A percentile compares a stretch with the other conserved stretches of the same genome.
phyloP scores from a whole-genome alignment of 2,113 vertebrate species.

The Callospermophilus lateralis region DNA sequence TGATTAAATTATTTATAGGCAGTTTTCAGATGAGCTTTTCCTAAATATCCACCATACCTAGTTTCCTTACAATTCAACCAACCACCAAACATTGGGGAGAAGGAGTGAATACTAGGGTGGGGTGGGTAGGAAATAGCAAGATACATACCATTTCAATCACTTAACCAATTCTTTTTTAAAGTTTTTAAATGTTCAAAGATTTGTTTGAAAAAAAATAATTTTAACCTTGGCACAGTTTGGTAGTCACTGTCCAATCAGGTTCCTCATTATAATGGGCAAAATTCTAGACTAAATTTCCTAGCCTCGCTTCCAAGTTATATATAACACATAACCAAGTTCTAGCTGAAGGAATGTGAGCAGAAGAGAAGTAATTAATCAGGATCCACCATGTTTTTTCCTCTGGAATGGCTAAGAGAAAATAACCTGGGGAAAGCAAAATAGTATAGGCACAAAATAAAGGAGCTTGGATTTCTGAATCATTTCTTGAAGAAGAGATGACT shows the following conservation, averaged over 20 bases:
- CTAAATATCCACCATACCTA: neutral
- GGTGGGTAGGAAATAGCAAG: neutral
- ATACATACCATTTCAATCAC: neutral
- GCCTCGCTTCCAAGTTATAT: neutral
- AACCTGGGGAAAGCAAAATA: neutral
- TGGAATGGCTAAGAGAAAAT: neutral
- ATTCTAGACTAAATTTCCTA: neutral
- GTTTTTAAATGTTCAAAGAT: neutral
- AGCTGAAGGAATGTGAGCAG: neutral
- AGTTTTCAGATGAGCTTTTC: neutral
- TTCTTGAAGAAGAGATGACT: constrained; percentile 11
- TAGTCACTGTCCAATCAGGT: neutral
- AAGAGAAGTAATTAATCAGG: neutral
- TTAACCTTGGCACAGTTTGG: neutral
- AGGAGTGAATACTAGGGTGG: neutral
- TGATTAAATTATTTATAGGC: neutral
- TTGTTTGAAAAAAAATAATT: constrained; percentile 12
- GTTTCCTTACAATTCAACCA: neutral
- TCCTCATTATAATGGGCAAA: constrained; percentile 1
- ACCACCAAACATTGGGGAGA: neutral
- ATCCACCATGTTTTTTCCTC: neutral
- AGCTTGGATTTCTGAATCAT: neutral
- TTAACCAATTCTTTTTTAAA: too few species aligned
- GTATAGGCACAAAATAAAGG: neutral
- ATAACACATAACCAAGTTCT: neutral